Base-by-base conservation (phyloP, 2,113 vertebrate species). In the Nothobranchius furzeri region DNA sequence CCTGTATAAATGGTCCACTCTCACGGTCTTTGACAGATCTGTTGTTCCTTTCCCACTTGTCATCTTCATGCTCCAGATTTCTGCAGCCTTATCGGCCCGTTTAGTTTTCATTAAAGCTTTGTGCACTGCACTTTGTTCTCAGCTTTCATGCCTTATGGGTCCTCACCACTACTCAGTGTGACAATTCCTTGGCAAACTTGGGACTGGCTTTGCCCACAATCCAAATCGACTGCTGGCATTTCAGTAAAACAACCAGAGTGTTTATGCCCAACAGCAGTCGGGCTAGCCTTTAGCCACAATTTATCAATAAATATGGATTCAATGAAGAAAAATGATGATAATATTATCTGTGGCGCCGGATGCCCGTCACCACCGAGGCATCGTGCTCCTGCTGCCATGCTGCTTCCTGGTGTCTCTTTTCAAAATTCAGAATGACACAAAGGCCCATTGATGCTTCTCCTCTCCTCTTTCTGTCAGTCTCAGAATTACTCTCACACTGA, bases 391-490 rank as follows among this genome's bases (percentile, higher is more conserved):
- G 36, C 15, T 73, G 51, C 49, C 30, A 49, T 63, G 36, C 40
- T 64, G 53, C 71, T 49, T 72, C 57, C 75, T 75, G 55, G 30
- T 72, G 68, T 75, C 76, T 81, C 25, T 49, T 61, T 72, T 74
- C 30, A 68, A 69, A 51, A 67, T 69, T 65, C 55, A 64, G 57
- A 69, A 58, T 55, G 25, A 62, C 71, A 65, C 40, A 55, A 35
- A 75, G 56, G 70, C 59, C 54, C 79, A 67, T 42, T 76, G 64
- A 78, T 72, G 65, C 59, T 51, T 45, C 72, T 68, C 62, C 74
- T 81, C 55, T 42, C 55, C 57, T 67, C 35, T 69, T 12, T 51
- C 60, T 64, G 53, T 64, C 66, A 58, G 54, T 60, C 57, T 72
- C 53, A 71, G 55, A 70, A 67, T 64, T 71, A 47, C 53, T 42